Evolutionary conservation across 2,888 invertebrate genomes (phyloP).

Genomic region (Nemurella pictetii): DNA sequence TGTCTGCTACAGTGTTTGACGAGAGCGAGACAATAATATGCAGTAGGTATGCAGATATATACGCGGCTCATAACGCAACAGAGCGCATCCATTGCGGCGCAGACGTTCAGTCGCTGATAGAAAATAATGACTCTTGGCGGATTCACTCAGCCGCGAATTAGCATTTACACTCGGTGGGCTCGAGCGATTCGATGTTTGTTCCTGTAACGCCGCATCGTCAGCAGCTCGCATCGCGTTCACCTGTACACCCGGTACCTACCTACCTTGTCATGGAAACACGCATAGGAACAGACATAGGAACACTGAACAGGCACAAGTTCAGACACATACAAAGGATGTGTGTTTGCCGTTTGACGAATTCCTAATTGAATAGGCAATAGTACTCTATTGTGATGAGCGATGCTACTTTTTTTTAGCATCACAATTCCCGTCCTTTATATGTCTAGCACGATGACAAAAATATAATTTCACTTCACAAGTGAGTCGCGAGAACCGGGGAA

Average conservation of each 20-base stretch:
- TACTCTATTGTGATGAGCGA: not conserved
- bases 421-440: not conserved
- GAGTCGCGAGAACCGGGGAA: not conserved
- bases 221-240: no score
- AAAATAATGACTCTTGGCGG: not conserved
- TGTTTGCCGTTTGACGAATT: no score
- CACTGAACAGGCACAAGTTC: not conserved
- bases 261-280: no score
- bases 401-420: not conserved
- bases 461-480: not conserved
- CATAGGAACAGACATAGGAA: no score
- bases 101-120: not conserved
- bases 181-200: not conserved
- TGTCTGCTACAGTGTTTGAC: not conserved
- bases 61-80: not conserved
- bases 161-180: not conserved
- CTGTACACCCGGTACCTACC: no score
- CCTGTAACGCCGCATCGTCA: no score
- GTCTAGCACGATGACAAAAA: no score
- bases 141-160: not conserved
- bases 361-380: no score
- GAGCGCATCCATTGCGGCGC: not conserved
- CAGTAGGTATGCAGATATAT: no score
- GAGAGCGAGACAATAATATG: not conserved
- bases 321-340: not conserved